Evolutionary conservation across 2,888 invertebrate genomes (phyloP).

Genomic region (Melangyna quadrimaculata): DNA sequence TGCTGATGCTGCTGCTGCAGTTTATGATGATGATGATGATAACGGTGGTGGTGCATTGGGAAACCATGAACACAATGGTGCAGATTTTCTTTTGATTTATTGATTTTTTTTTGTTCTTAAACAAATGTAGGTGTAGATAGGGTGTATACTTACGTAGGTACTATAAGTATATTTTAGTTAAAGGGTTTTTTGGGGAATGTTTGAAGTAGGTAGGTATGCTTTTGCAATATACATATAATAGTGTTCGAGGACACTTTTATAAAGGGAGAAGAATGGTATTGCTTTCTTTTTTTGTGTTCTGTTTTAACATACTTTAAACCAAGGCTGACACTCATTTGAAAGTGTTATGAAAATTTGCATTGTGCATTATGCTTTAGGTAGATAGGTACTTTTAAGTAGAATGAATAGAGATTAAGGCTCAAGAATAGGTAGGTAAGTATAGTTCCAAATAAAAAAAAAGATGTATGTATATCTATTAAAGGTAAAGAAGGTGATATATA

Average conservation of each 20-base stretch:
- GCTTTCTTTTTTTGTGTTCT: too few species aligned
- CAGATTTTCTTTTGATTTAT: slow-evolving; percentile 28
- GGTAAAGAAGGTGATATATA: too few species aligned
- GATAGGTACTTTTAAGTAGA: too few species aligned
- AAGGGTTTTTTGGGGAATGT: neutral
- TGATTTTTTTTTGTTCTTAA: too few species aligned
- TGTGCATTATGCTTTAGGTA: too few species aligned
- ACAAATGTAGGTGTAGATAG: too few species aligned
- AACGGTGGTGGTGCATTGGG: neutral
- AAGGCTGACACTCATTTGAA: neutral
- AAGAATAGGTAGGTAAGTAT: too few species aligned
- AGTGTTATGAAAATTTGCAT: neutral
- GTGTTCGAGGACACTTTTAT: neutral
- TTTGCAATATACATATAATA: too few species aligned
- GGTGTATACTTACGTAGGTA: too few species aligned
- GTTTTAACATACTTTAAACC: neutral
- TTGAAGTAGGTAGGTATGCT: too few species aligned
- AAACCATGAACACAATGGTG: slow-evolving; percentile 11
- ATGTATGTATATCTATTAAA: too few species aligned
- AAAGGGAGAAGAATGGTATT: neutral
- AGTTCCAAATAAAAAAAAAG: too few species aligned
- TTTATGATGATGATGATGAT: neutral
- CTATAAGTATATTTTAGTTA: neutral
- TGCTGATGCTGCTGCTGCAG: neutral
- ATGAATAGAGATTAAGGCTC: neutral